phyloP scores from a whole-genome alignment of 2,113 vertebrate species.

The Geococcyx californianus region DNA sequence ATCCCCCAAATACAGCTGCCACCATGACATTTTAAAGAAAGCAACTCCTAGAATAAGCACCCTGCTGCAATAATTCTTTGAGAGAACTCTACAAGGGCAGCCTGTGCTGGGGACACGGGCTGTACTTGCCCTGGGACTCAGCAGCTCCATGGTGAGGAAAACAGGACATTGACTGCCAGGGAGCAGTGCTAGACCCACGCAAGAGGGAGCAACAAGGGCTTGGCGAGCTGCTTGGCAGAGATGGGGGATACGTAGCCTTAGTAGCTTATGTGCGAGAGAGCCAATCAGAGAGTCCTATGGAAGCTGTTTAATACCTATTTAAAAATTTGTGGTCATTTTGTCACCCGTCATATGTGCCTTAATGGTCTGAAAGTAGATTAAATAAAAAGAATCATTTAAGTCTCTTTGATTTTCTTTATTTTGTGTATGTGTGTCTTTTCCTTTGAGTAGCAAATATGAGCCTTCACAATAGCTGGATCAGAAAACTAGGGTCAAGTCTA shows the following conservation, averaged over 20 bases:
- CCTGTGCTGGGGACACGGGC: background rate
- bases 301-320: background rate
- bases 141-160: background rate
- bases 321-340: background rate
- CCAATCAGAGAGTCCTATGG: background rate
- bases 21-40: background rate
- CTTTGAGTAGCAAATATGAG: background rate
- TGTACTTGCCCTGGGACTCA: background rate
- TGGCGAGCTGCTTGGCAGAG: background rate
- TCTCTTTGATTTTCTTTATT: background rate
- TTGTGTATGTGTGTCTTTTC: background rate
- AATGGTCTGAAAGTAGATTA: background rate
- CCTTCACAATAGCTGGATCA: background rate
- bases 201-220: background rate
- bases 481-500: background rate
- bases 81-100: background rate
- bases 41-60: background rate
- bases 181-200: rapidly evolving
- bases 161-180: background rate
- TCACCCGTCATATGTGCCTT: background rate
- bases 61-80: background rate
- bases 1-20: background rate
- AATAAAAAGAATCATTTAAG: background rate
- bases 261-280: background rate
- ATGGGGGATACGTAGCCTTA: rapidly evolving